Percentiles rank a stretch among this genome's conserved stretches.
phyloP scores from a whole-genome alignment of 2,888 invertebrate species.

The Ectemnius cavifrons region DNA sequence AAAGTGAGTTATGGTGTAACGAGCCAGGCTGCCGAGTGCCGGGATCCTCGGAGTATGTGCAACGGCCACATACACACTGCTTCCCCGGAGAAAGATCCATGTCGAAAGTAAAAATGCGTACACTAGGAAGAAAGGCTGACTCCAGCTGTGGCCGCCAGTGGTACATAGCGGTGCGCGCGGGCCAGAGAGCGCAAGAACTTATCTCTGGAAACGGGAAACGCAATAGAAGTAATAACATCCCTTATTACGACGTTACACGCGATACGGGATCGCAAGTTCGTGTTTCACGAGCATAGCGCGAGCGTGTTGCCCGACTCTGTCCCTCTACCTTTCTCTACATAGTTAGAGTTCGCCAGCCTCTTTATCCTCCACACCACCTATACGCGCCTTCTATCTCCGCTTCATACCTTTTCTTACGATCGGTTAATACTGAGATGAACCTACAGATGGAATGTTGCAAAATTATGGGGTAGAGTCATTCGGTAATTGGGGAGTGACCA shows the following conservation, averaged over 20 bases:
- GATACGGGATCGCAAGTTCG: constrained; percentile 65
- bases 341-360: neutral
- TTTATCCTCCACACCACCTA: too few relatives aligned
- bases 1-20: constrained; percentile 63
- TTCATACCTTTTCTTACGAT: neutral
- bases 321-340: constrained; percentile 50
- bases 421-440: too few relatives aligned
- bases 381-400: neutral
- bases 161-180: too few relatives aligned
- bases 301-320: constrained; percentile 39
- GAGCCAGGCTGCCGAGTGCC: constrained; percentile 51
- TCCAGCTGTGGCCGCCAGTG: too few relatives aligned
- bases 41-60: constrained; percentile 8
- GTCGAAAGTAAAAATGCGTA: constrained; percentile 2
- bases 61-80: constrained; percentile 25
- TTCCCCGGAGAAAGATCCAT: constrained; percentile 1
- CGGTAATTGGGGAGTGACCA: too few relatives aligned
- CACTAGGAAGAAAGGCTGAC: neutral
- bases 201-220: constrained; percentile 63
- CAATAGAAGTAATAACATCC: constrained; percentile 67
- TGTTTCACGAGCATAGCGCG: constrained; percentile 60
- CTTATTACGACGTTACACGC: constrained; percentile 66
- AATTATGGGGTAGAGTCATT: too few relatives aligned
- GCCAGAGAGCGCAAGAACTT: constrained; percentile 44
- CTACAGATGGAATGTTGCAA: too few relatives aligned